Percentiles rank a stretch among this genome's conserved stretches.
Conservation (phyloP, 2,113 vertebrate species). For the Lepus europaeus region DNA sequence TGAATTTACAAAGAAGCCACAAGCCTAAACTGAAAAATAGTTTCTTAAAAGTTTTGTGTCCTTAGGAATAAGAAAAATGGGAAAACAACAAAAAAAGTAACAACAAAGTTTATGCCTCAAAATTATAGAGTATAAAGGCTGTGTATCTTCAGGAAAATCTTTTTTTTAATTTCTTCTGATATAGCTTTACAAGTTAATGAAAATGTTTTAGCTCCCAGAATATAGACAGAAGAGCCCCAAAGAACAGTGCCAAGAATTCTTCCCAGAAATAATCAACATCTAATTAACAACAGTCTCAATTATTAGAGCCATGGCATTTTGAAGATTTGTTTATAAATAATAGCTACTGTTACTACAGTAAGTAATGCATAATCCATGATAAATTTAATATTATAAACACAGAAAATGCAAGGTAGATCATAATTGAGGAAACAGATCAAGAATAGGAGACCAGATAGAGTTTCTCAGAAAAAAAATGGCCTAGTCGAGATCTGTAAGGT, state of each 20-base stretch:
- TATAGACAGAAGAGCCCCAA: neutral
- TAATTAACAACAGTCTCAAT: neutral
- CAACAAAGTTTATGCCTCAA: neutral
- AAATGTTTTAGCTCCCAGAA: neutral
- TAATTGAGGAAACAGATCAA: neutral
- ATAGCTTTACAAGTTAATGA: neutral
- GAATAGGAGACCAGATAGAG: neutral
- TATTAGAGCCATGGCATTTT: neutral
- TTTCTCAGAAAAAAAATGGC: neutral
- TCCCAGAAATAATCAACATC: neutral
- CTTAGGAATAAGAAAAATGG: neutral
- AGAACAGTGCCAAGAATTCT: neutral
- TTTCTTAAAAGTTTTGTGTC: neutral
- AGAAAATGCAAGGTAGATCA: neutral
- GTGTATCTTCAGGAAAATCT: neutral
- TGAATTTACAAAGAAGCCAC: neutral
- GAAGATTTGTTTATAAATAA: neutral
- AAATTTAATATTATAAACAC: neutral
- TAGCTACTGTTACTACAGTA: too few species aligned
- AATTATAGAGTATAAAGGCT: neutral
- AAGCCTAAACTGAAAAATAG: neutral
- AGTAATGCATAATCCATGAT: neutral
- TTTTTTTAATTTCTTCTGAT: neutral
- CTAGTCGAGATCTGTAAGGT: neutral
- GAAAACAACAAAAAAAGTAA: neutral